Percentiles rank a stretch among this genome's conserved stretches.
These are phyloP conservation scores for Brachionus paranguensis DNA, from an alignment of 1,140 invertebrate species.

Conservation along the genomic window DNA sequence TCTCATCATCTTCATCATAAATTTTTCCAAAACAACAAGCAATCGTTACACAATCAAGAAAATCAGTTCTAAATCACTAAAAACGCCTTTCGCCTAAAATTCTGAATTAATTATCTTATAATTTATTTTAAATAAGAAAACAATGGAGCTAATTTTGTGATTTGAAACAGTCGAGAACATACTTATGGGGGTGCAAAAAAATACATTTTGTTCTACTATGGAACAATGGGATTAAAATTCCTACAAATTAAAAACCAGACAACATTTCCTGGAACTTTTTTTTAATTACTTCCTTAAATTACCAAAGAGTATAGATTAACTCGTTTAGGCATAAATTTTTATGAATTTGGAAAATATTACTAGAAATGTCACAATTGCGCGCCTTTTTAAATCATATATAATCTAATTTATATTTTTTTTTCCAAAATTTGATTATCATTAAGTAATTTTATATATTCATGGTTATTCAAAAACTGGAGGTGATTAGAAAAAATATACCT, in stretches of 20 bases:
- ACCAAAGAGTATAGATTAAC: too few species aligned
- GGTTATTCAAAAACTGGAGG: not conserved
- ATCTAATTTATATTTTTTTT: not conserved
- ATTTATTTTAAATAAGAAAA: not conserved
- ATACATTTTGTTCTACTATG: too few species aligned
- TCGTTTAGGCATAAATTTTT: too few species aligned
- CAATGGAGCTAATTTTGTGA: not conserved
- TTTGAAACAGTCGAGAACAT: not conserved
- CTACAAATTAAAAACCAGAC: too few species aligned
- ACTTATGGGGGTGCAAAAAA: not conserved
- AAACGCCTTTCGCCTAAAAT: not conserved
- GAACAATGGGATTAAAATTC: too few species aligned
- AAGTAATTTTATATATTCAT: not conserved
- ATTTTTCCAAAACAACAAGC: not conserved
- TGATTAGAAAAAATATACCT: not conserved
- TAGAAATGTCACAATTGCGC: too few species aligned
- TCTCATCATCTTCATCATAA: not conserved
- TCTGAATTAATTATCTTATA: not conserved
- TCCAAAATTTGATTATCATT: not conserved
- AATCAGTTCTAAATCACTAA: not conserved
- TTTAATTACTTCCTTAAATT: too few species aligned
- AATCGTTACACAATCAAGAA: not conserved
- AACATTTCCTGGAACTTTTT: too few species aligned
- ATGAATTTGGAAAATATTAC: too few species aligned
- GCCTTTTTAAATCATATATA: not conserved